Conservation (phyloP, 2,888 invertebrate species). For the Tipula helvola region DNA sequence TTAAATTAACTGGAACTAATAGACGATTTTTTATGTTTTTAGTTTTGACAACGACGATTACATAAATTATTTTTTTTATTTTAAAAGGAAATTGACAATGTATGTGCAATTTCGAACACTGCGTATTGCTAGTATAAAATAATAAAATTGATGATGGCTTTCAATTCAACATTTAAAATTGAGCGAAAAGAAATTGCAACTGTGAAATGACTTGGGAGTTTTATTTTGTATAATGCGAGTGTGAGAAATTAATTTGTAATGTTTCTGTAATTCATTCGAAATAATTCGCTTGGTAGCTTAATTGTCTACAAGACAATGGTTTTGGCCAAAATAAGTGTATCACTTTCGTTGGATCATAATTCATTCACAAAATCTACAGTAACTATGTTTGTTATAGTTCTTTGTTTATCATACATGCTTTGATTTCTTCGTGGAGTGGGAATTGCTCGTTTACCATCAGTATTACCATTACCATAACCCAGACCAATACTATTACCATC, state of each 20-base stretch:
- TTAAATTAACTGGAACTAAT: constrained; percentile 4
- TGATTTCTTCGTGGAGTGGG: too few relatives aligned
- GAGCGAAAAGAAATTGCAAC: background rate
- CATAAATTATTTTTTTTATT: background rate
- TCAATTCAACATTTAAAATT: background rate
- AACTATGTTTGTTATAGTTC: too few relatives aligned
- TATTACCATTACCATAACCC: too few relatives aligned
- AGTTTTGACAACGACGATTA: background rate
- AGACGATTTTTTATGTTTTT: background rate
- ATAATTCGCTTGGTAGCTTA: background rate
- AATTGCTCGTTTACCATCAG: too few relatives aligned
- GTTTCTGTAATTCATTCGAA: background rate
- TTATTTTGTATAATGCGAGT: background rate
- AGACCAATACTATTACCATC: too few relatives aligned
- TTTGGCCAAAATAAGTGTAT: background rate
- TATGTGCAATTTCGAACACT: background rate
- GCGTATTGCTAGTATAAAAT: background rate
- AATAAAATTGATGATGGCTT: background rate
- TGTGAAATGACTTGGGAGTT: background rate
- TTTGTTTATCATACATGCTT: too few relatives aligned
- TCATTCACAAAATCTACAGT: background rate
- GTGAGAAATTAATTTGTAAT: background rate
- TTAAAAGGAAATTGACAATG: background rate
- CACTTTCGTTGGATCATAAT: background rate
- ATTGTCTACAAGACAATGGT: background rate